These are phyloP conservation scores for Hirtodrosophila confusa DNA, from an alignment of 2,888 invertebrate genomes.

Conservation along the genomic window DNA sequence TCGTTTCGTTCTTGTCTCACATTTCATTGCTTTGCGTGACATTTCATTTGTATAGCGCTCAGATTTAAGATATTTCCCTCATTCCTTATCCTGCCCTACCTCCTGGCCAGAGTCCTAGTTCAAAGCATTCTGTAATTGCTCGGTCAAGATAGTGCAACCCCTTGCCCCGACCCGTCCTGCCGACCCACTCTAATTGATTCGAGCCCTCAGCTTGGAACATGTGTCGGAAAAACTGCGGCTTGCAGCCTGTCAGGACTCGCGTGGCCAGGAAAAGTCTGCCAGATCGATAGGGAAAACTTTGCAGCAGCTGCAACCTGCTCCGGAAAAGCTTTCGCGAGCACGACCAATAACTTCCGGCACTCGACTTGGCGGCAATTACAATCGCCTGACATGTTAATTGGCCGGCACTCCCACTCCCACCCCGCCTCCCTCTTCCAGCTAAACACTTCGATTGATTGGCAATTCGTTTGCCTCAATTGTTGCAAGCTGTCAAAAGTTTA, in stretches of 20 bases:
- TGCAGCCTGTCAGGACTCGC: slow-evolving; percentile 51
- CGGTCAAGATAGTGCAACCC: slow-evolving; percentile 24
- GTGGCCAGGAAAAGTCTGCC: slow-evolving; percentile 49
- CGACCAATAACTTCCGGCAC: slow-evolving; percentile 70
- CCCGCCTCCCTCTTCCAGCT: not conserved
- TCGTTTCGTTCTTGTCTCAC: slow-evolving; percentile 57
- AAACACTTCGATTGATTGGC: slow-evolving; percentile 43
- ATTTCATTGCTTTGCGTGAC: slow-evolving; percentile 75
- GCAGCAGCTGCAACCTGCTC: not conserved
- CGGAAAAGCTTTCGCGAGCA: slow-evolving; percentile 55
- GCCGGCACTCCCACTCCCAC: slow-evolving; percentile 24
- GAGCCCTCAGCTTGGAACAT: slow-evolving; percentile 36
- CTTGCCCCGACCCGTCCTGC: not conserved
- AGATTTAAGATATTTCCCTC: slow-evolving; percentile 50
- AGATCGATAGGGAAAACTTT: slow-evolving; percentile 24
- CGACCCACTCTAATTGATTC: slow-evolving; percentile 59
- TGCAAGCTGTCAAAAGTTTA: slow-evolving; percentile 51
- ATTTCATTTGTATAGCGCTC: slow-evolving; percentile 63
- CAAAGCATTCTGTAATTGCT: slow-evolving; percentile 30
- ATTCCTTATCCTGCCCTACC: too few relatives aligned
- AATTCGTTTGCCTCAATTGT: slow-evolving; percentile 23
- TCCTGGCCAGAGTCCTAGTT: slow-evolving; percentile 1
- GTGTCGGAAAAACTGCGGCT: slow-evolving; percentile 38
- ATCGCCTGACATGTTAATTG: slow-evolving; percentile 74
- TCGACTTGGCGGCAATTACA: slow-evolving; percentile 58